A percentile compares a stretch with the other conserved stretches of the same genome.
Evolutionary conservation across 2,888 invertebrate species (phyloP).

Genomic region (Stenichneumon culpator): DNA sequence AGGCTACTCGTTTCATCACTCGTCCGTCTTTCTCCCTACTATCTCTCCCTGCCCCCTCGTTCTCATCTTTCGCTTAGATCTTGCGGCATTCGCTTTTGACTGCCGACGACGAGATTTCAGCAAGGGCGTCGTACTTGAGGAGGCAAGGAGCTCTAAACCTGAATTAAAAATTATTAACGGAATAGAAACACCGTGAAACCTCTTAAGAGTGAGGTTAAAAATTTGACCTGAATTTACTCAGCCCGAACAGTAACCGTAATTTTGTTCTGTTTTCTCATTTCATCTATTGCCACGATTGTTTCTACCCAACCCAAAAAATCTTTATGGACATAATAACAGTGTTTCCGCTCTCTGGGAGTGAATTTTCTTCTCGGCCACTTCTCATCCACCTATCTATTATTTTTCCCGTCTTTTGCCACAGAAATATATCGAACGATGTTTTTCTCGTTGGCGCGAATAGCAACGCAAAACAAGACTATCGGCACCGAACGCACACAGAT

Average conservation of each 20-base stretch:
- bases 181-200: too few species aligned
- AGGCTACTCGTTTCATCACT: conserved; percentile 65
- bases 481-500: conserved; percentile 28
- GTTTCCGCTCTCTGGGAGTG: background rate
- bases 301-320: background rate
- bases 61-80: conserved; percentile 4
- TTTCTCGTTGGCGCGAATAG: conserved; percentile 2
- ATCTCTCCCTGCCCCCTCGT: background rate
- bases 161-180: background rate
- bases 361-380: background rate
- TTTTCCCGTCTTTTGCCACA: background rate
- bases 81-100: conserved; percentile 24
- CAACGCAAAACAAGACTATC: conserved; percentile 37
- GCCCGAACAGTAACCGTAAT: background rate
- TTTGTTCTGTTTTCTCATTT: background rate
- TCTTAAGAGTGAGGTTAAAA: too few species aligned
- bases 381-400: background rate
- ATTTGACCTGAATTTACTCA: background rate
- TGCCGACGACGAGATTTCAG: conserved; percentile 3
- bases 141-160: background rate
- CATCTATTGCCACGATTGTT: background rate
- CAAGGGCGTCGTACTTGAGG: background rate
- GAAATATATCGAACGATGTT: conserved; percentile 11
- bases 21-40: conserved; percentile 46
- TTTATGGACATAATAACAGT: background rate